phyloP scores from a whole-genome alignment of 2,113 vertebrate species.

The Okapia johnstoni region DNA sequence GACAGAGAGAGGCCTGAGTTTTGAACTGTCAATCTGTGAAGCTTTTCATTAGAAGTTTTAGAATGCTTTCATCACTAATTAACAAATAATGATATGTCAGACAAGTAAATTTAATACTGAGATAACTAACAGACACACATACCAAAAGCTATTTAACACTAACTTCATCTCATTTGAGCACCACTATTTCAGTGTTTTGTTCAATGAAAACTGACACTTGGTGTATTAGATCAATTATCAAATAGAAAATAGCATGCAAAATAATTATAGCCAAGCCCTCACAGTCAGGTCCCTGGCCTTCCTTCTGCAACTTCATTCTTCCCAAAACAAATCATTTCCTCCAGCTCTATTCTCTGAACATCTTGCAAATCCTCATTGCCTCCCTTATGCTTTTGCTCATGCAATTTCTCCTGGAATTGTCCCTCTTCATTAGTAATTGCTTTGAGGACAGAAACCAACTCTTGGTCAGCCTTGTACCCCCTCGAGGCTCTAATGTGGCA shows the following conservation, averaged over 20 bases:
- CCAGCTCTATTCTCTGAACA: not conserved
- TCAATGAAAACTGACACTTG: slow-evolving; percentile 57
- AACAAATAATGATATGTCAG: slow-evolving; percentile 43
- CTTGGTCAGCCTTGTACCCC: not conserved
- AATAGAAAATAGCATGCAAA: slow-evolving; percentile 18
- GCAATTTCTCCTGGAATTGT: not conserved
- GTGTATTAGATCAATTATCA: slow-evolving; percentile 58
- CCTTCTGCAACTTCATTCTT: not conserved
- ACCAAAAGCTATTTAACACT: slow-evolving; percentile 46
- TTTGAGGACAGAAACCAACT: not conserved
- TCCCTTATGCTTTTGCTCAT: not conserved
- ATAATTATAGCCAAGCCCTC: slow-evolving; percentile 18
- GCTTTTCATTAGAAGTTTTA: slow-evolving; percentile 46
- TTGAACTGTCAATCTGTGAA: slow-evolving; percentile 1
- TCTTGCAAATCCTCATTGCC: not conserved
- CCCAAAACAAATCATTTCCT: not conserved
- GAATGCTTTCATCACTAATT: slow-evolving; percentile 53
- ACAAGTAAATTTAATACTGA: slow-evolving; percentile 40
- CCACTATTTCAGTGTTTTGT: slow-evolving; percentile 35
- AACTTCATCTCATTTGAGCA: slow-evolving; percentile 3
- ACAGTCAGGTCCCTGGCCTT: not conserved
- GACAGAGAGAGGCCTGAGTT: not conserved
- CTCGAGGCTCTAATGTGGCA: not conserved
- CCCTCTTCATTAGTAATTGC: not conserved
- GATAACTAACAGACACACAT: slow-evolving; percentile 41